Evolutionary conservation across 2,797 vertebrate genomes (phyloP).

Genomic region (Sebastes matsubarae): DNA sequence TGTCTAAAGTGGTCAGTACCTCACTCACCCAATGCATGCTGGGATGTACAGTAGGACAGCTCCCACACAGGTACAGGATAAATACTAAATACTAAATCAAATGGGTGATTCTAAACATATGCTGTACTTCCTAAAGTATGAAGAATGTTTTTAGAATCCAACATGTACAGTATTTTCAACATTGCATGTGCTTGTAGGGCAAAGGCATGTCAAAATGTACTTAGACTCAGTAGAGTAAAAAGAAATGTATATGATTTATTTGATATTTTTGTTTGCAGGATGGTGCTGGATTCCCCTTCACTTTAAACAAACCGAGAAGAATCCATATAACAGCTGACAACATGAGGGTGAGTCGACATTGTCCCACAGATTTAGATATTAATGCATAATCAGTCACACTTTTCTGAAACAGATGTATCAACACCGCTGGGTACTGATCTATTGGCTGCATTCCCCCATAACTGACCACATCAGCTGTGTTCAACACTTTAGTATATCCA

Average conservation of each 20-base stretch:
- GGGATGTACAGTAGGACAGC: neutral
- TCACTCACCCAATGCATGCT: neutral
- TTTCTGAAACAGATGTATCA: neutral
- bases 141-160: neutral
- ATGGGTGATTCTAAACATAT: too few species aligned
- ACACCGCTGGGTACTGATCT: neutral
- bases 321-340: neutral
- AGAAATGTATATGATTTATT: neutral
- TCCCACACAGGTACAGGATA: neutral
- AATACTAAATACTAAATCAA: too few species aligned
- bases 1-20: neutral
- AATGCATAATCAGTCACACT: neutral
- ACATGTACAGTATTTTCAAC: neutral
- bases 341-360: neutral
- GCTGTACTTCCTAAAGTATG: too few species aligned
- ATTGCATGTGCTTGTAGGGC: neutral
- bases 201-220: neutral
- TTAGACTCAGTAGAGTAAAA: too few species aligned
- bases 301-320: neutral
- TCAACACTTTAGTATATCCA: neutral
- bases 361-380: neutral
- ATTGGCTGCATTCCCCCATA: neutral
- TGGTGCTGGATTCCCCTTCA: neutral
- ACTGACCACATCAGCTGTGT: neutral
- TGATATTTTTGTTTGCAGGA: neutral